These are phyloP conservation scores for Cydia pomonella DNA, from an alignment of 1,140 invertebrate species.

Conservation along the genomic window DNA sequence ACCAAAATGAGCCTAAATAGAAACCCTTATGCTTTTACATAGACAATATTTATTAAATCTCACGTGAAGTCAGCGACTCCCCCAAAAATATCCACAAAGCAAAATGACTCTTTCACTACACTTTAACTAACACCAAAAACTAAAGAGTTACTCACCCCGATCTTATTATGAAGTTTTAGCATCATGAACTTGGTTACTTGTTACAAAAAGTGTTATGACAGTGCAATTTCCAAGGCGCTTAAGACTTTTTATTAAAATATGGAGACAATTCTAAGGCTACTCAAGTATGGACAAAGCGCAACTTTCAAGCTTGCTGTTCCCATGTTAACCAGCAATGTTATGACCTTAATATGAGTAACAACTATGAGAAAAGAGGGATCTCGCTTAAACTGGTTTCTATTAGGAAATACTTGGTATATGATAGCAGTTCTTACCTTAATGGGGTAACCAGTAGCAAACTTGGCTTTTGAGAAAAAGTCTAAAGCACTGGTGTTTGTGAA, in stretches of 20 bases:
- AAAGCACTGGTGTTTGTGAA: neutral
- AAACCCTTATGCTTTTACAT: too few relatives aligned
- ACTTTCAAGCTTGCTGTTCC: neutral
- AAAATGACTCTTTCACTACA: constrained; percentile 3
- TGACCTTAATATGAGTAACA: neutral
- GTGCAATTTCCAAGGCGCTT: neutral
- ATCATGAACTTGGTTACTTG: neutral
- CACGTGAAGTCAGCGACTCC: neutral
- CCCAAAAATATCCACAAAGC: neutral
- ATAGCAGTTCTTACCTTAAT: constrained; percentile 1
- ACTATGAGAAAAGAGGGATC: neutral
- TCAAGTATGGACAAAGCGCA: constrained; percentile 24
- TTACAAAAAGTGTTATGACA: neutral
- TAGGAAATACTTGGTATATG: neutral
- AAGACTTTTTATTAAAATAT: neutral
- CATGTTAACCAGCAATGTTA: neutral
- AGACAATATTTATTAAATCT: too few relatives aligned
- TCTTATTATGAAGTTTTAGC: neutral
- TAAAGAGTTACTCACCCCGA: neutral
- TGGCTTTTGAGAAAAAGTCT: neutral
- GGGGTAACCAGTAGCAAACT: neutral
- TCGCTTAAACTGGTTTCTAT: neutral
- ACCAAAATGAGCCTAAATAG: too few relatives aligned
- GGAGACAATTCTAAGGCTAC: constrained; percentile 8
- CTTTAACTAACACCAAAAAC: neutral